Evolutionary conservation across 2,113 vertebrate species (phyloP).

Genomic region (Lathamus discolor): DNA sequence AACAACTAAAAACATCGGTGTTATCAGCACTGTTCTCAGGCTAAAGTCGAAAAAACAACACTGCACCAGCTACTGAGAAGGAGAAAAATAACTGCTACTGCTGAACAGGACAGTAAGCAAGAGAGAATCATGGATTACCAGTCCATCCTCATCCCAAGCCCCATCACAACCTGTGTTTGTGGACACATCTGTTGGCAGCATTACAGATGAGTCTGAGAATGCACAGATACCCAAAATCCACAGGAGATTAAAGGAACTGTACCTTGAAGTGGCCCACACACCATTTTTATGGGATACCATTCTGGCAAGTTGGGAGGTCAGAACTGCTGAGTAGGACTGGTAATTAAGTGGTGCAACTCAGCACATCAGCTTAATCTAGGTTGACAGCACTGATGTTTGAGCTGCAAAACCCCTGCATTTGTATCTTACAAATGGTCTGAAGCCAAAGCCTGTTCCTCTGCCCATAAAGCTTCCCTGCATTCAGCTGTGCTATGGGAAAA

Average conservation of each 20-base stretch:
- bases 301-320: slow-evolving; percentile 15
- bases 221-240: not conserved
- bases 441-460: not conserved
- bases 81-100: not conserved
- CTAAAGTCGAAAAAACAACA: not conserved
- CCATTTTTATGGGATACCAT: slow-evolving; percentile 16
- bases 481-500: not conserved
- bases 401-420: slow-evolving; percentile 31
- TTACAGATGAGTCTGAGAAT: not conserved
- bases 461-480: not conserved
- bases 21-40: not conserved
- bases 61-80: not conserved
- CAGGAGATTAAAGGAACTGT: not conserved
- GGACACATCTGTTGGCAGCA: not conserved
- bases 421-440: slow-evolving; percentile 5
- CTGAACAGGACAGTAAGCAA: not conserved
- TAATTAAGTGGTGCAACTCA: slow-evolving; percentile 42
- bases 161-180: not conserved
- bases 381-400: slow-evolving; percentile 3
- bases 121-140: not conserved
- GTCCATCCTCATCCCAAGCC: not conserved
- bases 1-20: not conserved
- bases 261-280: not conserved
- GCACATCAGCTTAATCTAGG: slow-evolving; percentile 45
- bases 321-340: slow-evolving; percentile 17